phyloP scores from a whole-genome alignment of 2,888 invertebrate species.

The Acanthosepion pharaonis region DNA sequence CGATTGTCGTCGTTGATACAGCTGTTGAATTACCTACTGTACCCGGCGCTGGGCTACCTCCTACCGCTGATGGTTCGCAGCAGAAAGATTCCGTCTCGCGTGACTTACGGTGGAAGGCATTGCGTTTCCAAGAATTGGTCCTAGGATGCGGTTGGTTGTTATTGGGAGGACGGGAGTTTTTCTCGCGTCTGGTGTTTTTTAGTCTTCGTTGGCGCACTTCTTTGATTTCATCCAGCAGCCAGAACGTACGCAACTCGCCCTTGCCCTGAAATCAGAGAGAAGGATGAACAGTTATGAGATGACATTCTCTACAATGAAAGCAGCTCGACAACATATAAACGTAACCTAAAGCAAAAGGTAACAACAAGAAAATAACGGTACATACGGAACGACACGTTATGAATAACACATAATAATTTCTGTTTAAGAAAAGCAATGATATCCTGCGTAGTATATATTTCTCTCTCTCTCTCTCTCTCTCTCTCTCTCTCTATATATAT shows the following conservation, averaged over 20 bases:
- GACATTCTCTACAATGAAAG: too few species aligned
- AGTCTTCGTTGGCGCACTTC: conserved; percentile 54
- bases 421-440: too few species aligned
- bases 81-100: conserved; percentile 6
- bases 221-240: conserved; percentile 71
- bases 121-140: conserved; percentile 41
- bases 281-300: too few species aligned
- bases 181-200: not conserved
- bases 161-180: not conserved
- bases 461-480: too few species aligned
- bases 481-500: too few species aligned
- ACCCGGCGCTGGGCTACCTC: not conserved
- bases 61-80: not conserved
- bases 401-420: too few species aligned
- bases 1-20: not conserved
- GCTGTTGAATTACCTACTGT: not conserved
- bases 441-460: too few species aligned
- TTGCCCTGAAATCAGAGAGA: conserved; percentile 71
- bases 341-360: too few species aligned
- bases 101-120: conserved; percentile 35
- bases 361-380: too few species aligned
- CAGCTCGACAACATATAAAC: too few species aligned
- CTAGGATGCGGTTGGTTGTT: not conserved
- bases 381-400: too few species aligned
- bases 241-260: conserved; percentile 75